These are phyloP conservation scores for Watsonalla binaria DNA, from an alignment of 2,888 invertebrate genomes.

Conservation along the genomic window DNA sequence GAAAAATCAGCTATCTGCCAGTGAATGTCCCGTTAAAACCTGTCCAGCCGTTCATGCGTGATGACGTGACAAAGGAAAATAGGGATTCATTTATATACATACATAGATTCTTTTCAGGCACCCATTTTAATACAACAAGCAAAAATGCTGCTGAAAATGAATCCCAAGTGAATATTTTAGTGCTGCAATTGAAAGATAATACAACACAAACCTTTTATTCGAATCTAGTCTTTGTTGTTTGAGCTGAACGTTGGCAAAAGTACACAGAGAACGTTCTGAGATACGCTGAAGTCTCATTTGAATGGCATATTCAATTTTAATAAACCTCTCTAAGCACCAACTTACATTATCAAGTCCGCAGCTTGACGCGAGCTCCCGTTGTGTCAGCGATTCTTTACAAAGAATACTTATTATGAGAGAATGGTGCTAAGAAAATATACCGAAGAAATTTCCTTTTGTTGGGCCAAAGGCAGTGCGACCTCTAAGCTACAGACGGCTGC, in stretches of 20 bases:
- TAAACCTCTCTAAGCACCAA: conserved; percentile 45
- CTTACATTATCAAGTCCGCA: conserved; percentile 51
- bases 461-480: conserved; percentile 20
- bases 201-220: background rate
- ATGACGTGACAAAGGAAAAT: too few relatives aligned
- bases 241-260: background rate
- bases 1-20: too few relatives aligned
- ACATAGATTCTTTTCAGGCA: too few relatives aligned
- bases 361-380: conserved; percentile 37
- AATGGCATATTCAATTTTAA: conserved; percentile 52
- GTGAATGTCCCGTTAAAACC: too few relatives aligned
- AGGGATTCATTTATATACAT: too few relatives aligned
- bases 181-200: background rate
- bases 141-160: too few relatives aligned
- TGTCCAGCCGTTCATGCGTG: too few relatives aligned
- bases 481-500: conserved; percentile 29
- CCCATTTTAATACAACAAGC: too few relatives aligned
- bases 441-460: conserved; percentile 30
- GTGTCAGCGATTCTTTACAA: conserved; percentile 35
- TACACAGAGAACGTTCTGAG: conserved; percentile 27
- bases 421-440: conserved; percentile 33
- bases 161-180: background rate
- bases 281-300: conserved; percentile 42
- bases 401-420: conserved; percentile 42
- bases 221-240: background rate